Base-by-base conservation (phyloP, 2,888 invertebrate species). In the Acanthosepion esculentum region DNA sequence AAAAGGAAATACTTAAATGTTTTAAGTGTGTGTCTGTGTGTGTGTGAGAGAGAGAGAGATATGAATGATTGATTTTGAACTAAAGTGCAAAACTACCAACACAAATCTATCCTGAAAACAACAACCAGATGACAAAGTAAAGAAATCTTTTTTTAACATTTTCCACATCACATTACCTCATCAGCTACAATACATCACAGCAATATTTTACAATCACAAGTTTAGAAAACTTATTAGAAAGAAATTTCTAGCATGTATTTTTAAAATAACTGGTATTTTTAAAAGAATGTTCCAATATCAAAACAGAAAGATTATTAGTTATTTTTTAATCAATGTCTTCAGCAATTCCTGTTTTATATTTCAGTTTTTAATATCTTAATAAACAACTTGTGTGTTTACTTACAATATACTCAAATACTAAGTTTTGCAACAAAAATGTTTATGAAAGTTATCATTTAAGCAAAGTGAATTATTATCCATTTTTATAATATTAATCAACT, bases 341-440 rank as follows among this genome's bases (percentile, higher is more conserved):
- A 15, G 23, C 2, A 33, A n/a, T 78, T 78, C n/a, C 33, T n/a
- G 29, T 3, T 78, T 78, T n/a, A 10, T 78, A 78, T 78, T n/a
- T 78, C 78, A n/a, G 33, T 33, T 78, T 78, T 5, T 15, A 18
- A 78, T 78, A 78, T n/a, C 33, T 78, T n/a, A 33, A 78, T 15
- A 78, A 33, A 78, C n/a, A n/a, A n/a, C 10, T 23, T n/a, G 10
- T 15, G 78, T n/a, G n/a, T 78, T 78, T 78, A 78, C 78, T 78
- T 78, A 78, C 78, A 78, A 78, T 78, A n/a, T n/a, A 78, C 78
- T 33, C n/a, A 78, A 78, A 78, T 78, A n/a, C n/a, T 78, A 33
- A 78, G 78, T 78, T 78, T 33, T 78, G 78, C 78, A 78, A 78
- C n/a, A n/a, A 78, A 78, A 78, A n/a, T 59, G 78, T 78, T 78